Base-by-base conservation (phyloP, 2,113 vertebrate species). In the Lampris incognitus region DNA sequence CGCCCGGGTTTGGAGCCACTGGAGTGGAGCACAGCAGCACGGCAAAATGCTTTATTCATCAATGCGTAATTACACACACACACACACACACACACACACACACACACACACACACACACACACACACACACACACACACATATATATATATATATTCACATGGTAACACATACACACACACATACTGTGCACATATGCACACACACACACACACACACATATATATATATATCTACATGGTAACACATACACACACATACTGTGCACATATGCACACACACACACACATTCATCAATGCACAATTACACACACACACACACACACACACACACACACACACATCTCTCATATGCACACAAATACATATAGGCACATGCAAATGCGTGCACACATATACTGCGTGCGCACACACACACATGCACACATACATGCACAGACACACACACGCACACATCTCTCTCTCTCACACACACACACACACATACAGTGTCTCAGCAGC, bases 11-110 rank as follows among this genome's bases (percentile, higher is more conserved):
- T 74, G 72, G 83, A 85, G 66, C 81, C 81, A 76, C 75, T 83
- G 86, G 69, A 81, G 74, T 83, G 85, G 86, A 71, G 66, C 72
- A 56, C 63, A 81, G 70, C 54, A 39, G 75, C 72, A 80, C 10
- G 58, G 64, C 49, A 82, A 48, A 81, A 77, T 56, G 68, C 72
- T 84, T 85, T 83, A 82, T 88, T 87, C 86, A 88, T 91, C 75
- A 87, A 71, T 66, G 71, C 80, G 76, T 70, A 87, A 89, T 87
- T 68, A 71, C 79, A 72, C 82, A 82, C 49, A 78, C n/a, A 67
- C 41, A 59, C 74, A 80, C 50, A 50, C 36, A 61, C 40, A 38
- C 71, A 67, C 36, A 3, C 24, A 24, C 24, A 24, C 9, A 4
- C 37, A 60, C 58, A 60, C 58, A 36, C 39, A 52, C 50, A 46